phyloP scores from a whole-genome alignment of 2,113 vertebrate genomes.

The Ciconia boyciana region DNA sequence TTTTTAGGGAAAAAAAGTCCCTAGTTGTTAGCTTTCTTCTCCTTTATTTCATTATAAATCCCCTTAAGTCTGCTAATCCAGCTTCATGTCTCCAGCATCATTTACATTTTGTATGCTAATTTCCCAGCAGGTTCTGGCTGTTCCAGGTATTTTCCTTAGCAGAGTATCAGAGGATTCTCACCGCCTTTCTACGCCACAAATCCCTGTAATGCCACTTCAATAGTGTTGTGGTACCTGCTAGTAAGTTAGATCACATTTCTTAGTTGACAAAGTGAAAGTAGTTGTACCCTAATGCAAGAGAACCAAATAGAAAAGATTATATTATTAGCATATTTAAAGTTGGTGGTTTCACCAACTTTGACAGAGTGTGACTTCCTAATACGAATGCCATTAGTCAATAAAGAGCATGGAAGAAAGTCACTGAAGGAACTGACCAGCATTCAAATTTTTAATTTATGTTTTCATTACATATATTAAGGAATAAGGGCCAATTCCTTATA shows the following conservation, averaged over 20 bases:
- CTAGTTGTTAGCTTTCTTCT: slow-evolving; percentile 3
- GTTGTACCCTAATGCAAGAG: not conserved
- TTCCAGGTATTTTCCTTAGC: slow-evolving; percentile 9
- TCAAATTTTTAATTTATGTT: not conserved
- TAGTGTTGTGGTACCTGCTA: not conserved
- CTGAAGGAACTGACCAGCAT: not conserved
- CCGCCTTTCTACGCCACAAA: not conserved
- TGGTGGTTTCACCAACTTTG: not conserved
- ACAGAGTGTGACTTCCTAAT: not conserved
- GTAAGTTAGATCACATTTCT: not conserved
- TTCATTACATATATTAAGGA: not conserved
- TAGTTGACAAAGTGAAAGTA: not conserved
- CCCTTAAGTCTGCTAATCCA: slow-evolving; percentile 53
- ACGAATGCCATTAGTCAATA: not conserved
- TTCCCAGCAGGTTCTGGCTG: slow-evolving; percentile 45
- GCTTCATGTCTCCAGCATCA: slow-evolving; percentile 26
- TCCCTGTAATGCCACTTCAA: slow-evolving; percentile 2
- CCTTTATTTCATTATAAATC: slow-evolving; percentile 62
- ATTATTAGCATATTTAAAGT: not conserved
- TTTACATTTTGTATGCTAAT: slow-evolving; percentile 54
- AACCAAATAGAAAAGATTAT: not conserved
- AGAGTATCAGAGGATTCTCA: not conserved
- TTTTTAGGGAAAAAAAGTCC: not conserved
- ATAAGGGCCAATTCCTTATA: not conserved
- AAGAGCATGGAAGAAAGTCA: not conserved